phyloP scores from a whole-genome alignment of 2,113 vertebrate genomes.

The Ciconia maguari region DNA sequence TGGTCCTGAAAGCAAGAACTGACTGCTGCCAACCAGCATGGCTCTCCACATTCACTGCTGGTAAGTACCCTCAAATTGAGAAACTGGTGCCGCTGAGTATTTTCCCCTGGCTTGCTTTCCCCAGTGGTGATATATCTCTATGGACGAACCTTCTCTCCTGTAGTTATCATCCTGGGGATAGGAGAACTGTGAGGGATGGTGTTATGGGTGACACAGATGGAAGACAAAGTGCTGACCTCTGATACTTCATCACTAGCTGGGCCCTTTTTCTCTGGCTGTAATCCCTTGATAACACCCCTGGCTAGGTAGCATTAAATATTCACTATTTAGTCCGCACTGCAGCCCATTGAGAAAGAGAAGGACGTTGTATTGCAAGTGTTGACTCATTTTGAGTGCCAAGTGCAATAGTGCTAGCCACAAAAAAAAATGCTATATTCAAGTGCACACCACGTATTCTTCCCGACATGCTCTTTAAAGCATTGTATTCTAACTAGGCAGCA shows the following conservation, averaged over 20 bases:
- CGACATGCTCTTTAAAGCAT: background rate
- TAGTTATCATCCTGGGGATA: background rate
- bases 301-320: background rate
- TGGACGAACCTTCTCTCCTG: background rate
- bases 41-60: constrained; percentile 5
- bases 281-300: background rate
- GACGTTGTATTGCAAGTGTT: background rate
- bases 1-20: constrained; percentile 43
- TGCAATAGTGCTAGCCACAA: background rate
- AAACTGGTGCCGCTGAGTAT: background rate
- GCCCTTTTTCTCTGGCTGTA: background rate
- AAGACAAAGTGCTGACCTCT: constrained; percentile 35
- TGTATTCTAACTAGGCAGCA: constrained; percentile 6
- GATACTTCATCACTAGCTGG: background rate
- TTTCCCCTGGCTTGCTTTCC: background rate
- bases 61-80: background rate
- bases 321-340: background rate
- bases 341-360: background rate
- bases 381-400: background rate
- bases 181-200: background rate
- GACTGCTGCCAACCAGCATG: constrained; percentile 8
- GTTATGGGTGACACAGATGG: background rate
- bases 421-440: background rate
- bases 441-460: background rate
- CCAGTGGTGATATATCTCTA: background rate